Percentiles rank a stretch among this genome's conserved stretches.
These are phyloP conservation scores for Macaria liturata DNA, from an alignment of 2,888 invertebrate species.

Conservation along the genomic window DNA sequence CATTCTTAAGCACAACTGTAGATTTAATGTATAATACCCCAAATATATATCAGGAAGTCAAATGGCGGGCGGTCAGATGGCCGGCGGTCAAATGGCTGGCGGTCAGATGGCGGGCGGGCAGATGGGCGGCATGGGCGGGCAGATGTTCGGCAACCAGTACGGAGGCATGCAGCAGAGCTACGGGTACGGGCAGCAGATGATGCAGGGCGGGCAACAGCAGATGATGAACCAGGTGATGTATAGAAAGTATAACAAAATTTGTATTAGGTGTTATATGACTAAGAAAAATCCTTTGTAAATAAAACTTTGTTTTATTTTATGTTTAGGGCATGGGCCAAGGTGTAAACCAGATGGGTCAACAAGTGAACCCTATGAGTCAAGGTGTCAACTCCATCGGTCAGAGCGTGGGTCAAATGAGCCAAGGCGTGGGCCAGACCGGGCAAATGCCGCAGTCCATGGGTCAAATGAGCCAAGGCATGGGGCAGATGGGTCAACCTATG, in stretches of 20 bases:
- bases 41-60: too few relatives aligned
- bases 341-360: slow-evolving; percentile 78
- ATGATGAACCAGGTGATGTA: slow-evolving; percentile 75
- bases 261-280: too few relatives aligned
- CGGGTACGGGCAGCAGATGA: slow-evolving; percentile 77
- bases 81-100: slow-evolving; percentile 65
- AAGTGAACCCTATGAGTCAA: slow-evolving; percentile 77
- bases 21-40: too few relatives aligned
- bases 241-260: too few relatives aligned
- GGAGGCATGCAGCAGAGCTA: slow-evolving; percentile 85
- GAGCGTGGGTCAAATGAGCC: slow-evolving; percentile 77
- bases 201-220: slow-evolving; percentile 79
- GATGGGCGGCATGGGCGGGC: slow-evolving; percentile 76
- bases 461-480: slow-evolving; percentile 74
- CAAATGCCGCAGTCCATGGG: slow-evolving; percentile 75
- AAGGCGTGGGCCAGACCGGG: slow-evolving; percentile 68
- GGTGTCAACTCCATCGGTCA: slow-evolving; percentile 72
- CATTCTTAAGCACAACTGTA: too few relatives aligned
- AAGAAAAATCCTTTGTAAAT: background rate
- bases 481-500: slow-evolving; percentile 76
- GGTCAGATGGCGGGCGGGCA: slow-evolving; percentile 71
- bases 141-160: slow-evolving; percentile 85
- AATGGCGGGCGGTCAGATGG: slow-evolving; percentile 59
- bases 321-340: slow-evolving; percentile 73
- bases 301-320: background rate